phyloP scores from a whole-genome alignment of 2,888 invertebrate genomes.

The Acleris holmiana region DNA sequence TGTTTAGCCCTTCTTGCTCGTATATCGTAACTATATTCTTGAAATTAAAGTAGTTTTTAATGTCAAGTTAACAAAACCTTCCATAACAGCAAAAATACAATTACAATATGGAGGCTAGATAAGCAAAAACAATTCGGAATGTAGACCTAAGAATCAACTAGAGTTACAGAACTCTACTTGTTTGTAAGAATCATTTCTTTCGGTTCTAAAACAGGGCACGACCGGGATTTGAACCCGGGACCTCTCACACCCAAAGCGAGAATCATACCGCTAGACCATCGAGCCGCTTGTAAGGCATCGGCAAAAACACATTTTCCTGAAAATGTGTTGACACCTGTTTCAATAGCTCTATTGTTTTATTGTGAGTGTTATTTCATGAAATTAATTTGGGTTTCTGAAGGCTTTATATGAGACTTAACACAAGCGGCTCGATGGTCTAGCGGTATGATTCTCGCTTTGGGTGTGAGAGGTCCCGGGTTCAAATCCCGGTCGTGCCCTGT shows the following conservation, averaged over 20 bases:
- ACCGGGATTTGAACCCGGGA: constrained; percentile 52
- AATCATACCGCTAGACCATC: constrained; percentile 76
- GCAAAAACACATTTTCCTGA: not conserved
- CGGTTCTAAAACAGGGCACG: constrained; percentile 41
- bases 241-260: constrained; percentile 67
- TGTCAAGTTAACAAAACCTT: too few species aligned
- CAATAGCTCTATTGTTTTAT: not conserved
- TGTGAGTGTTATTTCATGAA: not conserved
- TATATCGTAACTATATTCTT: too few species aligned
- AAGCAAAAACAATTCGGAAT: too few species aligned
- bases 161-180: too few species aligned
- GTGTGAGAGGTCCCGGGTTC: constrained; percentile 56
- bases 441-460: constrained; percentile 75
- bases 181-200: too few species aligned
- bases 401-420: not conserved
- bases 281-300: constrained; percentile 50
- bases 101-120: too few species aligned
- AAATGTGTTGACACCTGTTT: not conserved
- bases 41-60: too few species aligned
- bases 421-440: constrained; percentile 69
- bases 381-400: not conserved
- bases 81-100: too few species aligned
- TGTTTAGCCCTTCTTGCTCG: too few species aligned
- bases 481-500: constrained; percentile 49
- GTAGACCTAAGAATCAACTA: too few species aligned